Conservation (phyloP, 2,888 invertebrate genomes). For the Adelognathus sp. region DNA sequence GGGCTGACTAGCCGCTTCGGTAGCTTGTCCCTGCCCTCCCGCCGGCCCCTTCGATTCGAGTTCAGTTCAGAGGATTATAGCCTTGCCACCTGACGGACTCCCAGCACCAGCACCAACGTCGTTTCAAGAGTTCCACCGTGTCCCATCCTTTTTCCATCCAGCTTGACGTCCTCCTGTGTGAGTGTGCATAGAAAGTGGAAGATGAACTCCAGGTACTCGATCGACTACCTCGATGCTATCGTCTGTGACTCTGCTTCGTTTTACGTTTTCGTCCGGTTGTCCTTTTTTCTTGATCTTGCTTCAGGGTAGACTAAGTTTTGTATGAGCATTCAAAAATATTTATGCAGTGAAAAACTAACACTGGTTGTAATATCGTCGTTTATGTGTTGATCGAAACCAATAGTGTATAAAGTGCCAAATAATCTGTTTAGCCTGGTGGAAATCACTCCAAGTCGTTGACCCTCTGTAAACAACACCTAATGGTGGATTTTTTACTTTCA, state of each 20-base stretch:
- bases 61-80: constrained; percentile 74
- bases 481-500: too few relatives aligned
- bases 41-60: constrained; percentile 36
- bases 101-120: constrained; percentile 58
- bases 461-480: too few relatives aligned
- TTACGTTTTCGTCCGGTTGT: neutral
- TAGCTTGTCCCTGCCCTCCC: constrained; percentile 11
- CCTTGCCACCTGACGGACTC: constrained; percentile 75
- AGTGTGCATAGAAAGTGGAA: constrained; percentile 36
- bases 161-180: neutral
- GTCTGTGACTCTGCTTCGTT: neutral
- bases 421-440: too few relatives aligned
- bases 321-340: constrained; percentile 58
- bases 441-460: too few relatives aligned
- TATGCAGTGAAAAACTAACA: too few relatives aligned
- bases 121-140: constrained; percentile 61
- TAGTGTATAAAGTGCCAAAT: too few relatives aligned
- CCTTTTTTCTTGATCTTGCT: constrained; percentile 13
- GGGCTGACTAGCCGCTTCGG: constrained; percentile 4
- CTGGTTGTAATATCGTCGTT: too few relatives aligned
- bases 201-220: constrained; percentile 42
- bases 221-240: constrained; percentile 32
- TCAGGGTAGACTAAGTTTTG: too few relatives aligned
- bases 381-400: too few relatives aligned
- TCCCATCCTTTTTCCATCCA: constrained; percentile 33